Conservation (phyloP, 2,113 vertebrate species). For the Tupaia tana region DNA sequence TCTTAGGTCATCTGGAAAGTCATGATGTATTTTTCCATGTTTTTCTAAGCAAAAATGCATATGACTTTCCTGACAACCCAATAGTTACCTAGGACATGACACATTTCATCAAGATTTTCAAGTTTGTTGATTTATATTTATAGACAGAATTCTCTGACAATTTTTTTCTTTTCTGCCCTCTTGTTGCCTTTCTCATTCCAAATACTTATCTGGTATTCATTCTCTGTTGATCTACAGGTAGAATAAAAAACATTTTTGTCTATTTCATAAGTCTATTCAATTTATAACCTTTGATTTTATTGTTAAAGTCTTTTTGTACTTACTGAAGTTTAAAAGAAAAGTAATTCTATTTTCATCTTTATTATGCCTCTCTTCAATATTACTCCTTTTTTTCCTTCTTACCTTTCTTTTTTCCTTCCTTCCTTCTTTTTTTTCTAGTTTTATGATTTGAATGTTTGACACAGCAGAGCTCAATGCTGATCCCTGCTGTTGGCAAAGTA, state of each 20-base stretch:
- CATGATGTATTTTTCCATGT: too few species aligned
- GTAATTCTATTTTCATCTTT: slow-evolving; percentile 3
- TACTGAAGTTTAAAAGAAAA: slow-evolving; percentile 32
- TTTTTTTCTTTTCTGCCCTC: slow-evolving; percentile 7
- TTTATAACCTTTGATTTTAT: neutral
- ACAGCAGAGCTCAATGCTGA: neutral
- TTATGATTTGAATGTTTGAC: neutral
- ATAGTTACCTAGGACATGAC: neutral
- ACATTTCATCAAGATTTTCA: slow-evolving; percentile 23
- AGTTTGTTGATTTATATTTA: neutral
- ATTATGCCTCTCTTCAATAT: neutral
- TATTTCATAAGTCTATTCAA: slow-evolving; percentile 38
- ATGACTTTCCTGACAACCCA: too few species aligned
- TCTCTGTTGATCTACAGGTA: neutral
- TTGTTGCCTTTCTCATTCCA: neutral
- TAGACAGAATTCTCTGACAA: neutral
- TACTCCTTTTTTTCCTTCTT: too few species aligned
- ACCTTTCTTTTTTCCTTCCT: too few species aligned
- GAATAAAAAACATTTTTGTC: neutral
- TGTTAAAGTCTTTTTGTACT: neutral
- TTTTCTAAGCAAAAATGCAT: too few species aligned
- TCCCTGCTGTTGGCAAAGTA: neutral
- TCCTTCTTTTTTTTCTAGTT: neutral
- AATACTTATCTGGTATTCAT: neutral
- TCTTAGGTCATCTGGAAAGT: too few species aligned